phyloP scores from a whole-genome alignment of 1,140 invertebrate genomes.

The Lordiphosa clarofinis region DNA sequence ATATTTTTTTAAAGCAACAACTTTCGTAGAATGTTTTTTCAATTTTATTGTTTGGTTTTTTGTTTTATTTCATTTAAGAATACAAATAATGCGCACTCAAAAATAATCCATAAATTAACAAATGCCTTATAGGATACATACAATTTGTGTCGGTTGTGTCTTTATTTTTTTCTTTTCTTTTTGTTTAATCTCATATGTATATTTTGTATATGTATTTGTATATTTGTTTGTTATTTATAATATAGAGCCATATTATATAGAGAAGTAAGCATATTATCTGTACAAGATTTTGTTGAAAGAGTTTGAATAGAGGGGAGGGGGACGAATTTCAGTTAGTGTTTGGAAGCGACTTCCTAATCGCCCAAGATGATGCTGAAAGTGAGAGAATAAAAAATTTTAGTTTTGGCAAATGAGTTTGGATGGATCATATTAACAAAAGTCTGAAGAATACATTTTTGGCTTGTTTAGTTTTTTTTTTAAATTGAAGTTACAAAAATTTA shows the following conservation, averaged over 20 bases:
- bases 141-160: constrained; percentile 19
- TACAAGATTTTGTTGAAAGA: constrained; percentile 58
- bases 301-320: constrained; percentile 15
- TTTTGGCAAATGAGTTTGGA: not conserved
- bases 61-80: constrained; percentile 23
- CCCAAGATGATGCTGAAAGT: constrained; percentile 58
- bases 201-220: constrained; percentile 38
- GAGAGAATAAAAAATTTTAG: not conserved
- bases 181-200: constrained; percentile 40
- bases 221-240: constrained; percentile 50
- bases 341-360: constrained; percentile 30
- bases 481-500: too few species aligned
- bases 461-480: too few species aligned
- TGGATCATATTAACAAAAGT: not conserved
- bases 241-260: constrained; percentile 63
- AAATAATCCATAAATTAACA: constrained; percentile 60
- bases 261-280: constrained; percentile 73
- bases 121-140: constrained; percentile 52
- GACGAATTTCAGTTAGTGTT: constrained; percentile 19
- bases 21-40: constrained; percentile 45
- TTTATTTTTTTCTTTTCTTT: too few species aligned
- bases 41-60: constrained; percentile 36
- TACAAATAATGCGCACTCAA: constrained; percentile 45
- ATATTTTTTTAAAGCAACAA: constrained; percentile 47
- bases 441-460: not conserved